Percentiles rank a stretch among this genome's conserved stretches.
phyloP scores from a whole-genome alignment of 2,888 invertebrate species.

The Seladonia tumulorum region DNA sequence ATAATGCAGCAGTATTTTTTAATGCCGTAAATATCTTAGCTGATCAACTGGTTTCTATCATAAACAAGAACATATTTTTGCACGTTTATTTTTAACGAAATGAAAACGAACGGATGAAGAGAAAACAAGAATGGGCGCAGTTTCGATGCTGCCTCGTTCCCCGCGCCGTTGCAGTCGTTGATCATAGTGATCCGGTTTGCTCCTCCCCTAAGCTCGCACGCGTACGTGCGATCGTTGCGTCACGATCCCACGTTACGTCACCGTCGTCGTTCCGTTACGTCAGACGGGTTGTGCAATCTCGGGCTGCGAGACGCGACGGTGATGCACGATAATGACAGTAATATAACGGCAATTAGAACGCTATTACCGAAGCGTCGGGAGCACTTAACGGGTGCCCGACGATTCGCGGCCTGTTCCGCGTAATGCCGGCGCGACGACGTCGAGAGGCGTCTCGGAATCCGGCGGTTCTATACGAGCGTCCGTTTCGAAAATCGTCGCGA shows the following conservation, averaged over 20 bases:
- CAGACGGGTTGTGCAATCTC: slow-evolving; percentile 65
- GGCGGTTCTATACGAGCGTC: background rate
- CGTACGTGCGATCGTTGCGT: slow-evolving; percentile 39
- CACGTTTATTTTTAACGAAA: background rate
- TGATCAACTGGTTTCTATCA: too few species aligned
- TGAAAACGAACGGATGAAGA: background rate
- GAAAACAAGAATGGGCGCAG: background rate
- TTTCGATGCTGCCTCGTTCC: background rate
- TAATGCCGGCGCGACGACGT: background rate
- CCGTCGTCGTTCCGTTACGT: slow-evolving; percentile 58
- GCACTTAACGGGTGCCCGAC: slow-evolving; percentile 56
- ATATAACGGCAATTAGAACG: slow-evolving; percentile 72
- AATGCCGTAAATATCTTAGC: too few species aligned
- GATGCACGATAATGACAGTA: slow-evolving; percentile 66
- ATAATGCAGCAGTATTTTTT: too few species aligned
- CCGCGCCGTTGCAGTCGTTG: background rate
- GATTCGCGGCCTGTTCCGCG: background rate
- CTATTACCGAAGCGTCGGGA: slow-evolving; percentile 67
- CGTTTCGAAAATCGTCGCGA: background rate
- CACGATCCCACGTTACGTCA: slow-evolving; percentile 61
- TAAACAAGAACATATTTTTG: too few species aligned
- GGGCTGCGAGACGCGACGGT: slow-evolving; percentile 48
- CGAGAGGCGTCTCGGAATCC: background rate
- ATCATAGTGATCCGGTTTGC: background rate
- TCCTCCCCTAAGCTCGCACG: slow-evolving; percentile 11